phyloP scores from a whole-genome alignment of 1,140 invertebrate species.

The Harlomillsia oculata region DNA sequence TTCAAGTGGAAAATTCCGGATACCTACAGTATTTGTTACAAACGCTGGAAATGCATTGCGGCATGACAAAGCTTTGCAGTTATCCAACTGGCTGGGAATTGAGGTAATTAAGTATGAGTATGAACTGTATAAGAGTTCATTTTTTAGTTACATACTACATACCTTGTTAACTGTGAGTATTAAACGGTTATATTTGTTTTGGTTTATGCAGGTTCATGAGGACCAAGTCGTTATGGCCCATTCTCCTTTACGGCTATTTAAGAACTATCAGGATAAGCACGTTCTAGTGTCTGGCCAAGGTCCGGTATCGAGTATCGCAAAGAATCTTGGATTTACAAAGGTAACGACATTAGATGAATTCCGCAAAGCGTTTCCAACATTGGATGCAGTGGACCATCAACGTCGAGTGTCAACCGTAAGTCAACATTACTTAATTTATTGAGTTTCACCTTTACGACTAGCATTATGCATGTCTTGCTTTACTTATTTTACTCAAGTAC shows the following conservation, averaged over 20 bases:
- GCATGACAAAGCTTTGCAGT: slow-evolving; percentile 52
- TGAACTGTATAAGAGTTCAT: not conserved
- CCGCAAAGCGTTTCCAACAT: slow-evolving; percentile 51
- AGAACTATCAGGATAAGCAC: slow-evolving; percentile 55
- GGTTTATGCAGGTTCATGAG: slow-evolving; percentile 43
- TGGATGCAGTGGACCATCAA: slow-evolving; percentile 60
- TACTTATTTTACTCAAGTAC: not conserved
- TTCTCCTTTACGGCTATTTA: slow-evolving; percentile 56
- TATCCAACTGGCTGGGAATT: slow-evolving; percentile 53
- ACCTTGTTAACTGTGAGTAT: too few relatives aligned
- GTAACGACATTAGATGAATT: slow-evolving; percentile 54
- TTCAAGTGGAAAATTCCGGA: slow-evolving; percentile 48
- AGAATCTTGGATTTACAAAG: slow-evolving; percentile 56
- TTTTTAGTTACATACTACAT: not conserved
- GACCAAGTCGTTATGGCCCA: slow-evolving; percentile 64
- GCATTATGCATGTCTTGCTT: not conserved
- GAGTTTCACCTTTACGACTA: not conserved
- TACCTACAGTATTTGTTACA: slow-evolving; percentile 60
- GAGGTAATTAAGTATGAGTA: slow-evolving; percentile 41
- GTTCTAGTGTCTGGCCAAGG: slow-evolving; percentile 62
- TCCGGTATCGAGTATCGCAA: slow-evolving; percentile 53
- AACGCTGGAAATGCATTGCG: slow-evolving; percentile 55
- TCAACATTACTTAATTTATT: slow-evolving; percentile 4
- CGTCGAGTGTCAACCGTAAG: slow-evolving; percentile 45
- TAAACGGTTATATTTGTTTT: too few relatives aligned